Conservation (phyloP, 2,797 vertebrate genomes). For the Neomorphus geoffroyi region DNA sequence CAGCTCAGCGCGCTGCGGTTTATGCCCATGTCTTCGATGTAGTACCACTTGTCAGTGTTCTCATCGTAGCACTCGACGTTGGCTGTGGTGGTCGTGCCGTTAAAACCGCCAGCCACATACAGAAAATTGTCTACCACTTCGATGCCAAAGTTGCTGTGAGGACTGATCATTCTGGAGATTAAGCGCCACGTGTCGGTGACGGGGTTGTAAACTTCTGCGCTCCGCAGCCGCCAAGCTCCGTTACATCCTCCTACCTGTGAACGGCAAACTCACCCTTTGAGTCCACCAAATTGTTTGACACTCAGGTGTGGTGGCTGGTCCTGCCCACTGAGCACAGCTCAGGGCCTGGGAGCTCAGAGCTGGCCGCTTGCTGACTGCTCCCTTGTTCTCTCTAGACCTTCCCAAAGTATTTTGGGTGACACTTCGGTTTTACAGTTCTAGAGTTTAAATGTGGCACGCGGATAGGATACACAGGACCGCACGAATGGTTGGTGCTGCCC, state of each 20-base stretch:
- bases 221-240: slow-evolving; percentile 74
- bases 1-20: slow-evolving; percentile 85
- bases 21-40: slow-evolving; percentile 73
- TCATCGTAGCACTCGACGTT: slow-evolving; percentile 79
- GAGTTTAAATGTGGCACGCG: not conserved
- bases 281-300: rapidly evolving
- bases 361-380: not conserved
- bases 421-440: not conserved
- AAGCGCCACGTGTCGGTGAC: slow-evolving; percentile 74
- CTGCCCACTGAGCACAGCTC: not conserved
- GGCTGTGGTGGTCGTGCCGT: slow-evolving; percentile 68
- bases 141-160: slow-evolving; percentile 89
- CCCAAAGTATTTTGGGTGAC: not conserved
- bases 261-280: not conserved
- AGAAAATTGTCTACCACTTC: slow-evolving; percentile 79
- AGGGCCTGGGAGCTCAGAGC: not conserved
- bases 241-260: slow-evolving; percentile 86
- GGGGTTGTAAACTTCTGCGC: slow-evolving; percentile 81
- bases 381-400: not conserved
- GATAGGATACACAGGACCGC: not conserved
- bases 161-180: slow-evolving; percentile 78
- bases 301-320: not conserved
- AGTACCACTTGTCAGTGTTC: slow-evolving; percentile 72
- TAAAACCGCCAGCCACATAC: slow-evolving; percentile 78
- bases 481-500: not conserved